A percentile compares a stretch with the other conserved stretches of the same genome.
These are phyloP conservation scores for Rhinichthys osculus DNA, from an alignment of 2,797 vertebrate species.

Conservation along the genomic window DNA sequence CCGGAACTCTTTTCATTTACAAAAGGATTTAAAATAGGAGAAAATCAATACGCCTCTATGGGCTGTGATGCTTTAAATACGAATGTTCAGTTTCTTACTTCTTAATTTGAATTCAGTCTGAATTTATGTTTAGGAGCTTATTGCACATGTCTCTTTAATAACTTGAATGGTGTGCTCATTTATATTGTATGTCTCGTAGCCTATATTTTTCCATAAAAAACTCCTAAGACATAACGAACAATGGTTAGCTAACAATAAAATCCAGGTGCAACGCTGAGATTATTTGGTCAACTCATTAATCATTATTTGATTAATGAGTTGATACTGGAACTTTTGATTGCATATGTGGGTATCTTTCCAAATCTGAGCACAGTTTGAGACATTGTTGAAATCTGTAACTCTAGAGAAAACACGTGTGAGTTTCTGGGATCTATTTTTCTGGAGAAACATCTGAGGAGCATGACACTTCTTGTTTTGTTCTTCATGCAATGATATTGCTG, in stretches of 20 bases:
- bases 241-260: too few relatives aligned
- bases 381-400: not conserved
- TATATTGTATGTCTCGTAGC: not conserved
- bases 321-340: not conserved
- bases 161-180: not conserved
- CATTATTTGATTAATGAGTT: too few relatives aligned
- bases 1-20: not conserved
- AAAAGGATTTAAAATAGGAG: not conserved
- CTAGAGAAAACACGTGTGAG: conserved; percentile 5
- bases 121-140: not conserved
- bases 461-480: not conserved
- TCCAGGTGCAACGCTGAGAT: not conserved
- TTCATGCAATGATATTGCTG: not conserved
- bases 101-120: too few relatives aligned
- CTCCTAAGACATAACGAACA: not conserved
- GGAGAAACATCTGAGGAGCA: not conserved
- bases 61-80: not conserved
- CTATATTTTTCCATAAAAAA: not conserved
- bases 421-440: not conserved
- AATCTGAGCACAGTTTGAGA: not conserved
- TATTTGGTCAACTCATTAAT: too few relatives aligned
- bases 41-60: not conserved
- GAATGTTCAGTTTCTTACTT: not conserved
- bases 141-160: not conserved
- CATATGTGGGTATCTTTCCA: not conserved